These are phyloP conservation scores for Apis dorsata DNA, from an alignment of 1,140 invertebrate species.

Conservation along the genomic window DNA sequence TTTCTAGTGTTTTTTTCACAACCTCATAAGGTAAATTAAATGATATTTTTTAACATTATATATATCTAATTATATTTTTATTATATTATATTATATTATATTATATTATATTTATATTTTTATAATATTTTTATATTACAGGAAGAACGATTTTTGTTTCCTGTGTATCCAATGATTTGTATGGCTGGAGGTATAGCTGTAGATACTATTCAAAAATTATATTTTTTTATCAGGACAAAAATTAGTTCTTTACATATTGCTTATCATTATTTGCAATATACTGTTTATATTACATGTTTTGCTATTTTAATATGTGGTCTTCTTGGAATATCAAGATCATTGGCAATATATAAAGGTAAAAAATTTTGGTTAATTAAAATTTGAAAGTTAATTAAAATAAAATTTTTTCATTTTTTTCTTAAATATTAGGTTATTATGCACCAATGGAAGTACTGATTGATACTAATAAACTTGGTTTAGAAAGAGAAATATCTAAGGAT, in stretches of 20 bases:
- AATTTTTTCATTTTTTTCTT: conserved; percentile 1
- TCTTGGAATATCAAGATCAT: conserved; percentile 75
- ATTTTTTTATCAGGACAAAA: conserved; percentile 83
- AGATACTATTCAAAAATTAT: conserved; percentile 89
- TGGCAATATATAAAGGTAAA: conserved; percentile 79
- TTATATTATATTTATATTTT: no score
- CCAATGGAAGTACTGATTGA: conserved; percentile 94
- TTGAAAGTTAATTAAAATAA: conserved; percentile 14
- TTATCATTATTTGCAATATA: conserved; percentile 88
- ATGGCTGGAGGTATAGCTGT: conserved; percentile 91
- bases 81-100: no score
- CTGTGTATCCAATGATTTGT: conserved; percentile 95
- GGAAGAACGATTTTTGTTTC: conserved; percentile 97
- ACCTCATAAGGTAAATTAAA: conserved; percentile 90
- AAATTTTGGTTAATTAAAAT: conserved; percentile 2
- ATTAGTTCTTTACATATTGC: conserved; percentile 76
- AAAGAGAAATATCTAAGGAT: conserved; percentile 81
- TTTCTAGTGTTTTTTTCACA: conserved; percentile 93
- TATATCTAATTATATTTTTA: neutral
- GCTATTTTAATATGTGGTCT: conserved; percentile 81
- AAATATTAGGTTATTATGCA: conserved; percentile 88
- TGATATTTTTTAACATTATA: neutral
- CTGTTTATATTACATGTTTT: conserved; percentile 85
- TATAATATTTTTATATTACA: conserved; percentile 65
- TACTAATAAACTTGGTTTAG: conserved; percentile 84